Base-by-base conservation (phyloP, 2,797 vertebrate species). In the Phrynocephalus guinanensis region DNA sequence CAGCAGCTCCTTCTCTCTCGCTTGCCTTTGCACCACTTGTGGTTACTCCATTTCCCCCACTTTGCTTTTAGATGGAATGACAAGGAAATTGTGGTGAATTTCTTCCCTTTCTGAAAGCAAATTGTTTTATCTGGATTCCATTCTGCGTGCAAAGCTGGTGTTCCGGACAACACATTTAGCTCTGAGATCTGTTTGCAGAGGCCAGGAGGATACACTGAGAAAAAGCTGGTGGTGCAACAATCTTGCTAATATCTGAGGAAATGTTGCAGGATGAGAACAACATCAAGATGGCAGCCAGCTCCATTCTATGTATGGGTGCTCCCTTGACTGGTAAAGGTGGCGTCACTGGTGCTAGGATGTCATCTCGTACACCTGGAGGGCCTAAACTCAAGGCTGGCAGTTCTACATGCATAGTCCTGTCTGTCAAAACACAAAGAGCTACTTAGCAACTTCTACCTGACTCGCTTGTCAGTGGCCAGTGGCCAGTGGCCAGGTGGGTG, bases 11-110 rank as follows among this genome's bases (percentile, higher is more conserved):
- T 56, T 16, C 26, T 56, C 63, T 73, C 68, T 38, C 38, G 72
- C 28, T 86, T 86, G 79, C 78, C 56, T 48, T 24, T 16, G 9
- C 7, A 82, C 28, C 48, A 83, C 66, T 87, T 83, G 80, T 3
- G 48, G 86, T 77, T 78, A 83, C 70, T 70, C 16, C 52, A 56
- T 8, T 52, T n/a, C 79, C 73, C 56, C 56, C 30, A n/a, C 60
- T 85, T 81, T 48, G 16, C 26, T 80, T 84, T 71, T 56, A n/a
- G 1, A 66, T 5, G 26, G 11, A 28, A 83, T 22, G 56, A 20
- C 63, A 82, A 68, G n/a, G 30, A 18, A 44, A 24, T 22, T 11
- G 50, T 48, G 26, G 9, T 48, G 20, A 13, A 28, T 63, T 71
- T n/a, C 13, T 33, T 72, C 38, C 33, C 28, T 30, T 1, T 30